Evolutionary conservation across 2,888 invertebrate genomes (phyloP).

Genomic region (Drosophila heteroneura): DNA sequence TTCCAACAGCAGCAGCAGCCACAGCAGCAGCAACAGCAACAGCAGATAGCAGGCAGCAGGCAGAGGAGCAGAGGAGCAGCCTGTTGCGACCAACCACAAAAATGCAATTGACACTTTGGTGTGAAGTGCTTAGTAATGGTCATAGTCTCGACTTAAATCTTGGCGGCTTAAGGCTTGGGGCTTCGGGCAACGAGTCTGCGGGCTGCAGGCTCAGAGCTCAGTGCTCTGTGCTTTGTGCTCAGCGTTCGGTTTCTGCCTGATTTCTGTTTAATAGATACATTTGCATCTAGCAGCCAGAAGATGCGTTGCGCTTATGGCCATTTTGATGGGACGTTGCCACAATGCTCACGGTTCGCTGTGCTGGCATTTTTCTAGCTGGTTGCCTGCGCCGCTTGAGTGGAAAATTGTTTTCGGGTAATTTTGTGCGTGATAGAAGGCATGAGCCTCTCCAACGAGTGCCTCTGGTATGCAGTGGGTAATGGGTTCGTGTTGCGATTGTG

Average conservation of each 20-base stretch:
- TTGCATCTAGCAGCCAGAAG: constrained; percentile 63
- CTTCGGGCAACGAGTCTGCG: constrained; percentile 28
- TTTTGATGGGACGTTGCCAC: constrained; percentile 59
- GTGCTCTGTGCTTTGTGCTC: constrained; percentile 10
- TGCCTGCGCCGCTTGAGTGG: constrained; percentile 73
- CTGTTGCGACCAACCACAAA: constrained; percentile 72
- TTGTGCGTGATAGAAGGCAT: constrained; percentile 51
- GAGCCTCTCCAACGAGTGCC: constrained; percentile 11
- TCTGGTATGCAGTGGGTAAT: constrained; percentile 64
- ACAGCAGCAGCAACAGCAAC: constrained; percentile 4
- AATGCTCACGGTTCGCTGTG: constrained; percentile 38
- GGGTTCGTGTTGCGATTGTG: constrained; percentile 14
- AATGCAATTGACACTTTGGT: constrained; percentile 79
- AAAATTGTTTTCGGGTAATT: constrained; percentile 77
- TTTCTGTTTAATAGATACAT: constrained; percentile 80
- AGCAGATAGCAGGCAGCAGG: constrained; percentile 11
- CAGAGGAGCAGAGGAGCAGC: constrained; percentile 16
- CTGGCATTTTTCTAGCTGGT: constrained; percentile 75
- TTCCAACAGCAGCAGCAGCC: constrained; percentile 16
- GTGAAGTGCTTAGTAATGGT: constrained; percentile 74
- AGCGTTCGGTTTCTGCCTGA: constrained; percentile 54
- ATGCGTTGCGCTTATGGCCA: constrained; percentile 64
- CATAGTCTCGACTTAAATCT: constrained; percentile 49
- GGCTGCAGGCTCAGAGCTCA: constrained; percentile 24
- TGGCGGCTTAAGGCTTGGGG: constrained; percentile 36